These are phyloP conservation scores for Griposia aprilina DNA, from an alignment of 2,888 invertebrate genomes.

Conservation along the genomic window DNA sequence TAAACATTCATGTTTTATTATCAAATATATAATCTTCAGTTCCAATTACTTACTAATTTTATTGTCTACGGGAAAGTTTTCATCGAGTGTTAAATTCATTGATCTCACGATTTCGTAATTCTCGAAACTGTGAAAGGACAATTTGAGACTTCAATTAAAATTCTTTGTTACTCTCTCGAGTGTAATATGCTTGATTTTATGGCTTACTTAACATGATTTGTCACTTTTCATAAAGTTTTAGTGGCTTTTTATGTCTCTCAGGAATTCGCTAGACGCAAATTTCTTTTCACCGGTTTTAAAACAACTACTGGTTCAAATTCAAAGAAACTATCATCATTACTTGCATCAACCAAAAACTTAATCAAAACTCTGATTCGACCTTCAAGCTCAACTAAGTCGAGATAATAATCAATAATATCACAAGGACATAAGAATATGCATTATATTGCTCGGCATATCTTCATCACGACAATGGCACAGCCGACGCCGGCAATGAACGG, in stretches of 20 bases:
- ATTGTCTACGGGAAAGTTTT: constrained; percentile 12
- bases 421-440: constrained; percentile 43
- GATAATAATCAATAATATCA: constrained; percentile 39
- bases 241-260: constrained; percentile 10
- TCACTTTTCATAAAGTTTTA: constrained; percentile 26
- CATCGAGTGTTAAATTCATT: constrained; percentile 18
- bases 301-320: neutral
- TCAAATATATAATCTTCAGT: neutral
- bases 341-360: constrained; percentile 5
- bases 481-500: constrained; percentile 34
- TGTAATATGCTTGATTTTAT: constrained; percentile 29
- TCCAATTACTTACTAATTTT: constrained; percentile 7
- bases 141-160: constrained; percentile 45
- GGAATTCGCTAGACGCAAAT: constrained; percentile 1
- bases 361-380: constrained; percentile 7
- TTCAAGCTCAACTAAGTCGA: constrained; percentile 31
- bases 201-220: constrained; percentile 38
- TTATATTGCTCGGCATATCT: constrained; percentile 50
- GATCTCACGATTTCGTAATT: constrained; percentile 18
- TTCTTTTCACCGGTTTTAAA: neutral
- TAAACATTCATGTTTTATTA: constrained; percentile 20
- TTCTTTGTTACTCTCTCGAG: constrained; percentile 27
- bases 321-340: neutral
- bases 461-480: constrained; percentile 38
- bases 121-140: constrained; percentile 9